These are phyloP conservation scores for Mylabris phalerata DNA, from an alignment of 1,140 invertebrate genomes.

Conservation along the genomic window DNA sequence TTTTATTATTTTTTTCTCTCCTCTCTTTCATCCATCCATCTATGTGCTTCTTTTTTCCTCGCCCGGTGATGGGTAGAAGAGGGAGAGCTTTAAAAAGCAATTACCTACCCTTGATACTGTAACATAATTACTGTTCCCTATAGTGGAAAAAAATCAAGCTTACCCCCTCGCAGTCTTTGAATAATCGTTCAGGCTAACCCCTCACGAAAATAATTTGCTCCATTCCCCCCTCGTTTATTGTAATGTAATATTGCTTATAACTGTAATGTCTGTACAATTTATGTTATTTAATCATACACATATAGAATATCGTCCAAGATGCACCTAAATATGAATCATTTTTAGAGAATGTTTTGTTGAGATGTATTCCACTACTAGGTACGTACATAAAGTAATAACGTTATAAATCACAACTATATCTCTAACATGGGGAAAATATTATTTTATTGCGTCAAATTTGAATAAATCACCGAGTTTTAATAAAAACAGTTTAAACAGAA, in stretches of 20 bases:
- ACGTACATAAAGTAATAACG: neutral
- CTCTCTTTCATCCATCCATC: too few relatives aligned
- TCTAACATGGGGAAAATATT: constrained; percentile 3
- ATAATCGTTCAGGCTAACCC: constrained; percentile 11
- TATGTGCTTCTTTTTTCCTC: too few relatives aligned
- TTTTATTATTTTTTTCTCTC: constrained; percentile 6
- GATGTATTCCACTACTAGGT: constrained; percentile 11
- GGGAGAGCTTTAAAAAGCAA: constrained; percentile 15
- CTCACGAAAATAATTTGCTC: constrained; percentile 6
- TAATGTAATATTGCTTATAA: constrained; percentile 17
- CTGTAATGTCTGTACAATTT: constrained; percentile 12
- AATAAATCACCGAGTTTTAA: constrained; percentile 12
- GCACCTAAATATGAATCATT: constrained; percentile 3
- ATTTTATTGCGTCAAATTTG: constrained; percentile 13
- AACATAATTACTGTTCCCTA: constrained; percentile 17
- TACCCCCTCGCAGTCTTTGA: constrained; percentile 1
- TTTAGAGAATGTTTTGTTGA: constrained; percentile 7
- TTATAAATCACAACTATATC: constrained; percentile 7
- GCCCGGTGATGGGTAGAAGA: neutral
- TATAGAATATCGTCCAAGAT: neutral
- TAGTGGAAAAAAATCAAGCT: constrained; percentile 7
- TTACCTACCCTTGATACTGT: constrained; percentile 14
- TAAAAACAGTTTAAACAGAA: neutral
- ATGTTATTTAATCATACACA: constrained; percentile 16
- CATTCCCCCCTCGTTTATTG: constrained; percentile 3